A percentile compares a stretch with the other conserved stretches of the same genome.
phyloP scores from a whole-genome alignment of 2,888 invertebrate genomes.

The Phragmatobia fuliginosa region DNA sequence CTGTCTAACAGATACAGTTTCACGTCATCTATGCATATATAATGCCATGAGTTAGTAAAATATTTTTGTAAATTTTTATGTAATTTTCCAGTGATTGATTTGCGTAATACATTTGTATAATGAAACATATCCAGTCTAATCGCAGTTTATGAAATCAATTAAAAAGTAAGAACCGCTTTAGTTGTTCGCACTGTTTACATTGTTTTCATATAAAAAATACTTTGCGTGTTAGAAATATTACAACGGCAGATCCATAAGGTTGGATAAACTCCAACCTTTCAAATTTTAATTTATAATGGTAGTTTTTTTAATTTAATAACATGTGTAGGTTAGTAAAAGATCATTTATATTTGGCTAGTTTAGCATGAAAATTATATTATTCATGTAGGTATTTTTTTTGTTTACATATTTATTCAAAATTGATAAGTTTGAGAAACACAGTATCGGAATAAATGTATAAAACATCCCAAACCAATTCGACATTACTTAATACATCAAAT shows the following conservation, averaged over 20 bases:
- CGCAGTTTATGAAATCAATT: neutral
- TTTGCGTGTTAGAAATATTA: neutral
- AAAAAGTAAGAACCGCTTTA: neutral
- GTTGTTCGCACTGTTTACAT: neutral
- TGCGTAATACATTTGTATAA: neutral
- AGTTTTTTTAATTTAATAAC: neutral
- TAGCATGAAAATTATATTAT: too few relatives aligned
- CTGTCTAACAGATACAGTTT: neutral
- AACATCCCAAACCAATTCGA: too few relatives aligned
- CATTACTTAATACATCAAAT: too few relatives aligned
- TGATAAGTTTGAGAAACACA: too few relatives aligned
- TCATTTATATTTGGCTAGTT: neutral
- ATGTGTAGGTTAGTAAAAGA: neutral
- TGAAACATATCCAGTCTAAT: neutral
- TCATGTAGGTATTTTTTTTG: neutral
- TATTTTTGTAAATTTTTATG: neutral
- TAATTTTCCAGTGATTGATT: neutral
- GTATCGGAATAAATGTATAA: too few relatives aligned
- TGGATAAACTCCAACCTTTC: neutral
- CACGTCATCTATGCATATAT: neutral
- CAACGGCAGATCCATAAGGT: neutral
- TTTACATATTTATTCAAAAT: neutral
- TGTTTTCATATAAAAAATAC: neutral
- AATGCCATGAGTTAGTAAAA: conserved; percentile 2
- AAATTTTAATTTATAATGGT: neutral